These are phyloP conservation scores for Scyliorhinus canicula DNA, from an alignment of 2,797 vertebrate species.

Conservation along the genomic window DNA sequence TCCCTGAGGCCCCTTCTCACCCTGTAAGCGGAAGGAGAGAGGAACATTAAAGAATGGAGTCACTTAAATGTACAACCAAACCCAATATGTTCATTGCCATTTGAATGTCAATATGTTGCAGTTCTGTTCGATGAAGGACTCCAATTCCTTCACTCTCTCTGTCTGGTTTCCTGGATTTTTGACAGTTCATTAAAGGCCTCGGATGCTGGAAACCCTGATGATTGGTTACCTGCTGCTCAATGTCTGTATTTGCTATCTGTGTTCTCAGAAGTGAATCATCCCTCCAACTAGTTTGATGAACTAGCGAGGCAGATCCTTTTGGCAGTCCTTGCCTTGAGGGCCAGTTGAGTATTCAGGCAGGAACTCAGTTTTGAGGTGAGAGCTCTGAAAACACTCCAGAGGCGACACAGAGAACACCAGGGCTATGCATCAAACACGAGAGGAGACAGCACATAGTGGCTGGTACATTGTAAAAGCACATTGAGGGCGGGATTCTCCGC, in stretches of 20 bases:
- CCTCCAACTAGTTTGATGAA: background rate
- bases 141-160: background rate
- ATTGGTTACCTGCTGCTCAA: background rate
- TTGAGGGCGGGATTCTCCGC: too few relatives aligned
- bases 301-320: background rate
- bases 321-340: background rate
- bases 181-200: background rate
- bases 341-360: background rate
- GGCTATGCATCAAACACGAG: background rate
- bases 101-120: too few relatives aligned
- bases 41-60: background rate
- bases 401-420: background rate
- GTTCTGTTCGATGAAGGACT: background rate
- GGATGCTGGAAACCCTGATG: too few relatives aligned
- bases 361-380: background rate
- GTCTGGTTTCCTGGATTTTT: background rate
- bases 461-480: background rate
- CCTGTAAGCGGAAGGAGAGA: conserved; percentile 57
- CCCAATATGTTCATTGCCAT: background rate
- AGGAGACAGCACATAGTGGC: background rate
- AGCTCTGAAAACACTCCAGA: background rate
- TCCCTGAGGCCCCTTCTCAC: conserved; percentile 95
- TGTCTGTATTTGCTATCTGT: background rate
- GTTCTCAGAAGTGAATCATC: background rate
- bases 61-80: background rate